Evolutionary conservation across 2,113 vertebrate species (phyloP).

Genomic region (Etia nguti): DNA sequence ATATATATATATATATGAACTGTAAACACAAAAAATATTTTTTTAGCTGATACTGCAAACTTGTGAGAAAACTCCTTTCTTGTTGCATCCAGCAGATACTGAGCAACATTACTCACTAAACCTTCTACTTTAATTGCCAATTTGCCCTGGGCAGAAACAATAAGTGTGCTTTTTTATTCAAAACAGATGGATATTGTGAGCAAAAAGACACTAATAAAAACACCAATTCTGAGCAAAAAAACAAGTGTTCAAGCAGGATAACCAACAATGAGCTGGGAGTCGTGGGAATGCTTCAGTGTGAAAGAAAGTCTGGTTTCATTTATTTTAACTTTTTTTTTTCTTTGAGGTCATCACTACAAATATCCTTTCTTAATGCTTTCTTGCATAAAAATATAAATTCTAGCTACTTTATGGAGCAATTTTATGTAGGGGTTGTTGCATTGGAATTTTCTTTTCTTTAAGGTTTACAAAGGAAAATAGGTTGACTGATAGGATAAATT

Average conservation of each 20-base stretch:
- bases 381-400: not conserved
- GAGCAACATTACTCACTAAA: not conserved
- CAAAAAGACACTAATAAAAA: not conserved
- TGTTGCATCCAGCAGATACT: not conserved
- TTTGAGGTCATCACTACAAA: not conserved
- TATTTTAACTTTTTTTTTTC: not conserved
- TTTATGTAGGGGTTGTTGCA: not conserved
- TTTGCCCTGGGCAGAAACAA: not conserved
- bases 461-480: not conserved
- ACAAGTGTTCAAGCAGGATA: not conserved
- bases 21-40: not conserved
- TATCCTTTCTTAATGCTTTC: not conserved
- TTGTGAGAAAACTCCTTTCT: not conserved
- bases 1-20: not conserved
- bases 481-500: not conserved
- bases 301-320: not conserved
- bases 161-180: not conserved
- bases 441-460: not conserved
- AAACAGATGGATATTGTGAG: not conserved
- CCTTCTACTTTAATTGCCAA: not conserved
- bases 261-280: not conserved
- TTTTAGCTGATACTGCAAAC: not conserved
- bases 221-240: not conserved
- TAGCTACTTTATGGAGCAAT: not conserved
- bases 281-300: not conserved